Evolutionary conservation across 2,888 invertebrate species (phyloP), one percentile per base, ranked within the genome.

Genomic region (Xylota sylvarum): DNA sequence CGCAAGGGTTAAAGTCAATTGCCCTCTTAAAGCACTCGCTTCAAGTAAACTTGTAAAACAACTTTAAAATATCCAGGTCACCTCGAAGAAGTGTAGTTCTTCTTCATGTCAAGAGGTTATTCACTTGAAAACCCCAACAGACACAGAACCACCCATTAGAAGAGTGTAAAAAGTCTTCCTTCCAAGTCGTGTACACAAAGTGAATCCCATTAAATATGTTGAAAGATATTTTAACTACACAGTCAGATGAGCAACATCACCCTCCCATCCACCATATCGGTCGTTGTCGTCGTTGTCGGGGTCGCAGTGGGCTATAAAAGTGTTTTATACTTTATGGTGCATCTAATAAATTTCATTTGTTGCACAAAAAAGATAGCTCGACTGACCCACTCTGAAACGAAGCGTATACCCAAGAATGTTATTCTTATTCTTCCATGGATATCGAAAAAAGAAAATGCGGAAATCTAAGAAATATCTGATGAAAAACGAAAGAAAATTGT

Each of bases 161-260:
- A 46, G 27, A 23, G 35, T 60, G 55, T 72, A 72, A 50, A 65
- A 30, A 77, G 32, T 10, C 14, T 17, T 30, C 35, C 48, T 48
- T 14, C 23, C 46, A 35, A 12, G 4, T 40, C 17, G 7, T 17
- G 32, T 30, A 14, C 55, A 32, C 40, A 56, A 50, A 32, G 37
- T 65, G 72, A 78, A 78, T 78, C 72, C 58, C 60, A 83, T 83
- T 78, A 73, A 78, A 80, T 78, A 83, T 67, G 64, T 19, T 78
- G 65, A 78, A 78, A 78, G 43, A 73, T 46, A 46, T 52, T 82
- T 58, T 64, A 77, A 55, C 60, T 30, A 37, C 46, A 70, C 56
- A 55, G 23, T 14, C 43, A 37, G 67, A 74, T 67, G 37, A 27
- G 40, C 56, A 82, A 56, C 56, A 43, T 64, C 82, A 70, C 48